Conservation (phyloP, 2,888 invertebrate genomes). For the Therioaphis trifolii region DNA sequence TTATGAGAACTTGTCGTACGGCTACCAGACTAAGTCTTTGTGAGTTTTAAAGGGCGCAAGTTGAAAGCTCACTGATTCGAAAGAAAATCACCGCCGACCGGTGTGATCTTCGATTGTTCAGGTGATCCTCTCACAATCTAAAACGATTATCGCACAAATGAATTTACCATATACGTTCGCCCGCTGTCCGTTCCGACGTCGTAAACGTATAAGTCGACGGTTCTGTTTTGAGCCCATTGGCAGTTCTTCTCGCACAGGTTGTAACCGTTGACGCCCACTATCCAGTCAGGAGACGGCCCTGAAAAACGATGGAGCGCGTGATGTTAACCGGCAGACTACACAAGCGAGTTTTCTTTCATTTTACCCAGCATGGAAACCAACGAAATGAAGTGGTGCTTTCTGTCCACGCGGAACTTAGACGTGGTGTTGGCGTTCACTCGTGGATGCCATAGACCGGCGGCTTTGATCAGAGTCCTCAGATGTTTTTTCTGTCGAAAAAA, state of each 20-base stretch:
- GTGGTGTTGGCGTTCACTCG: slow-evolving; percentile 87
- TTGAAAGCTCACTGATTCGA: too few relatives aligned
- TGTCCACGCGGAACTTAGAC: slow-evolving; percentile 90
- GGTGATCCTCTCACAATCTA: too few relatives aligned
- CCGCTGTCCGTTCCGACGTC: slow-evolving; percentile 97
- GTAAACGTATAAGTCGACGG: slow-evolving; percentile 89
- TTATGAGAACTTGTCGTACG: too few relatives aligned
- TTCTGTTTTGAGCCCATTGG: slow-evolving; percentile 86
- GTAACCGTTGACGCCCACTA: slow-evolving; percentile 89
- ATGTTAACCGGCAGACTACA: too few relatives aligned
- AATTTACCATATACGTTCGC: slow-evolving; percentile 86
- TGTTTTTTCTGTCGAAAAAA: slow-evolving; percentile 76
- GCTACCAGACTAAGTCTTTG: too few relatives aligned
- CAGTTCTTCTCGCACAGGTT: slow-evolving; percentile 91
- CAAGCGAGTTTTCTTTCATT: too few relatives aligned
- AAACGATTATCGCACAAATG: neutral
- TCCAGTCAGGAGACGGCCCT: slow-evolving; percentile 99
- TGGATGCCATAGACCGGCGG: slow-evolving; percentile 89
- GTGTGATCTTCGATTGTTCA: too few relatives aligned
- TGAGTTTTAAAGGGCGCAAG: too few relatives aligned
- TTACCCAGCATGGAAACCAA: slow-evolving; percentile 89
- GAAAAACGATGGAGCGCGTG: slow-evolving; percentile 43
- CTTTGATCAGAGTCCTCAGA: slow-evolving; percentile 92
- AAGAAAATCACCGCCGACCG: too few relatives aligned
- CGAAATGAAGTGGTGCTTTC: slow-evolving; percentile 91